Conservation (phyloP, 2,797 vertebrate species). For the Anguilla pacifica region DNA sequence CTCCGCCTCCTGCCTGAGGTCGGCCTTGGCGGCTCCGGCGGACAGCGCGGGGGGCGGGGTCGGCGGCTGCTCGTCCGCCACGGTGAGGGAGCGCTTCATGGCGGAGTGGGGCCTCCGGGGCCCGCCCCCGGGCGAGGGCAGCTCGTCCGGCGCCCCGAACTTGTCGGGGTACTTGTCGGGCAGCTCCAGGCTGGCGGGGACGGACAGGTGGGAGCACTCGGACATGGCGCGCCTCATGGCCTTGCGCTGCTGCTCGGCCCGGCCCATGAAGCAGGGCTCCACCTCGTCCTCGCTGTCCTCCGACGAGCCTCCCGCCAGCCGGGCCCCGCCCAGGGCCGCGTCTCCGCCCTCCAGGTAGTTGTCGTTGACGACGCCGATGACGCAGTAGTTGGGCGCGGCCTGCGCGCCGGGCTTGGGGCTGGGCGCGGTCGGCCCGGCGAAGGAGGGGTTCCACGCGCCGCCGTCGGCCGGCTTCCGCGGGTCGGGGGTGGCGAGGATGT, state of each 20-base stretch:
- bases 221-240: constrained; percentile 92
- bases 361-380: constrained; percentile 63
- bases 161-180: constrained; percentile 85
- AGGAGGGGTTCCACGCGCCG: constrained; percentile 71
- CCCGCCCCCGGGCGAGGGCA: constrained; percentile 61
- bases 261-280: constrained; percentile 68
- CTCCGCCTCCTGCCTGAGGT: constrained; percentile 61
- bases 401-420: constrained; percentile 59
- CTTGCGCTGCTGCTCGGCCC: constrained; percentile 83
- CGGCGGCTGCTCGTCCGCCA: constrained; percentile 78
- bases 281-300: constrained; percentile 71
- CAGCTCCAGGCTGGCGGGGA: constrained; percentile 82
- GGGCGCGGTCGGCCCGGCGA: constrained; percentile 46
- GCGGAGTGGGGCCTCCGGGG: constrained; percentile 60
- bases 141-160: constrained; percentile 56
- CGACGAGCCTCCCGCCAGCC: constrained; percentile 57
- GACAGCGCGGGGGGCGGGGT: constrained; percentile 66
- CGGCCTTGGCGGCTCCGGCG: constrained; percentile 56
- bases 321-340: constrained; percentile 37
- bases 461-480: constrained; percentile 58
- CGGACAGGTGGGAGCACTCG: constrained; percentile 88
- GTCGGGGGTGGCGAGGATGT: constrained; percentile 39
- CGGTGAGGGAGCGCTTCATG: constrained; percentile 85
- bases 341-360: constrained; percentile 52
- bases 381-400: constrained; percentile 65